Evolutionary conservation across 2,888 invertebrate species (phyloP).

Genomic region (Aricia artaxerxes): DNA sequence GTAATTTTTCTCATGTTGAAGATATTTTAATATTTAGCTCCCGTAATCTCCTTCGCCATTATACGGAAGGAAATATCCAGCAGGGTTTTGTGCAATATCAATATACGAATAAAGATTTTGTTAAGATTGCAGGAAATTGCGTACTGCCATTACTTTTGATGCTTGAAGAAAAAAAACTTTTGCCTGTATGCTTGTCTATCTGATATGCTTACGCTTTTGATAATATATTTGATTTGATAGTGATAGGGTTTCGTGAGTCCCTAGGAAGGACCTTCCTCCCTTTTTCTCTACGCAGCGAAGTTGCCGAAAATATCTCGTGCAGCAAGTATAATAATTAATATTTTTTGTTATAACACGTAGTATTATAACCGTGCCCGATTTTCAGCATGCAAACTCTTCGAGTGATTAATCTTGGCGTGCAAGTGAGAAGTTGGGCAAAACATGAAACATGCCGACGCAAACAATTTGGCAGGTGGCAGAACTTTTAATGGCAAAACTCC

Average conservation of each 20-base stretch:
- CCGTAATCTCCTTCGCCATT: neutral
- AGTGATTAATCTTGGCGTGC: conserved; percentile 6
- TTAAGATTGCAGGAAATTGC: neutral
- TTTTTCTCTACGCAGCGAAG: too few relatives aligned
- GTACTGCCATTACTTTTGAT: too few relatives aligned
- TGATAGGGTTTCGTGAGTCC: too few relatives aligned
- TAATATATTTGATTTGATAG: too few relatives aligned
- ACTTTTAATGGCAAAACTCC: conserved; percentile 69
- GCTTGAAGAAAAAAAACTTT: too few relatives aligned
- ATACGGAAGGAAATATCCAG: neutral
- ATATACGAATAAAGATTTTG: neutral
- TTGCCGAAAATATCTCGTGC: too few relatives aligned
- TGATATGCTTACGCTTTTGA: too few relatives aligned
- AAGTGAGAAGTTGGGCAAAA: conserved; percentile 1
- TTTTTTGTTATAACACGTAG: too few relatives aligned
- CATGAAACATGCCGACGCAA: conserved; percentile 10
- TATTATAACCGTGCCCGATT: neutral
- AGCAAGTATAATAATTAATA: too few relatives aligned
- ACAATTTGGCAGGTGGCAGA: conserved; percentile 58
- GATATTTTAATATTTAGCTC: conserved; percentile 21
- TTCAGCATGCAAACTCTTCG: neutral
- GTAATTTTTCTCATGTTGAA: conserved; percentile 19
- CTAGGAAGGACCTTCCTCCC: too few relatives aligned
- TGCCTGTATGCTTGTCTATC: too few relatives aligned
- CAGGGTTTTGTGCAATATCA: conserved; percentile 7